A percentile compares a stretch with the other conserved stretches of the same genome.
These are phyloP conservation scores for Sinocyclocheilus anophthalmus DNA, from an alignment of 2,113 vertebrate genomes.

Conservation along the genomic window DNA sequence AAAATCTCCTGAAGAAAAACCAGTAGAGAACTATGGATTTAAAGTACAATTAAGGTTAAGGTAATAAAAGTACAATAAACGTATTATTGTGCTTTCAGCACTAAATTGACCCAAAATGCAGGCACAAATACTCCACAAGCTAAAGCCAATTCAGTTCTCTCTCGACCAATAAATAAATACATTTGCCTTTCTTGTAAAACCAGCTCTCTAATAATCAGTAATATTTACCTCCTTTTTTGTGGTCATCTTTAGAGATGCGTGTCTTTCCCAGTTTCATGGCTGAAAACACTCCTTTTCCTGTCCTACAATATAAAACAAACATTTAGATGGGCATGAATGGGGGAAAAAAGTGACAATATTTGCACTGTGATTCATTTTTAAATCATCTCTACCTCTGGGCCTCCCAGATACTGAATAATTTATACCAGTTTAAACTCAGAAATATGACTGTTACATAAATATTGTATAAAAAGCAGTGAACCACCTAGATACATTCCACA, in stretches of 20 bases:
- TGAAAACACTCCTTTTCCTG: slow-evolving; percentile 87
- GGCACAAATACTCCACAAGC: neutral
- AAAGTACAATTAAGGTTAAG: neutral
- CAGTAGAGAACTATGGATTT: neutral
- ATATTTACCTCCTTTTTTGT: slow-evolving; percentile 78
- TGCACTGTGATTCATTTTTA: slow-evolving; percentile 21
- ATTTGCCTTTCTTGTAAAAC: neutral
- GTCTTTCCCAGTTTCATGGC: slow-evolving; percentile 90
- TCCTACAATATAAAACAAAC: slow-evolving; percentile 70
- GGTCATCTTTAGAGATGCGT: slow-evolving; percentile 81
- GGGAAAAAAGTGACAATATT: neutral
- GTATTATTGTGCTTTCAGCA: neutral
- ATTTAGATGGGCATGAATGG: neutral
- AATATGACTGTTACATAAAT: neutral
- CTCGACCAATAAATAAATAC: neutral
- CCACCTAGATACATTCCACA: neutral
- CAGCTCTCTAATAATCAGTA: neutral
- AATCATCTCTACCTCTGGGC: neutral
- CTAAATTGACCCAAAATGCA: neutral
- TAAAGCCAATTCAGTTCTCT: neutral
- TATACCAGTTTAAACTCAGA: neutral
- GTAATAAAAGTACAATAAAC: neutral
- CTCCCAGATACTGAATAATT: neutral
- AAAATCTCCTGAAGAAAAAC: neutral
- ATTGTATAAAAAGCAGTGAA: neutral